A percentile compares a stretch with the other conserved stretches of the same genome.
Evolutionary conservation across 2,797 vertebrate genomes (phyloP).

Genomic region (Lagodon rhomboides): DNA sequence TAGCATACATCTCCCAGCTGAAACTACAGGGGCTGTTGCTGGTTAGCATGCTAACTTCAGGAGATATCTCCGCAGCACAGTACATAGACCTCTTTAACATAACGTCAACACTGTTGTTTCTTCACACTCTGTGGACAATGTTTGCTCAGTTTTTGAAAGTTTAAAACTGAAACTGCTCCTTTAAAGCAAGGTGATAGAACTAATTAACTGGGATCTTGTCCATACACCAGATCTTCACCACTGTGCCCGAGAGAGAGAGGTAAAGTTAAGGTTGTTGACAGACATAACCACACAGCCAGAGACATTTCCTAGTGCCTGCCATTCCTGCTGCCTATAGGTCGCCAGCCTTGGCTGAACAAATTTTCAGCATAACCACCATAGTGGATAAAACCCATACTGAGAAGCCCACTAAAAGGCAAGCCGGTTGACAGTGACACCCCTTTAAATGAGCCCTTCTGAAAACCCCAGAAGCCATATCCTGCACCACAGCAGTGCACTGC

Average conservation of each 20-base stretch:
- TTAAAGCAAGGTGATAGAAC: no score
- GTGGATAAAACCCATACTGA: conserved; percentile 75
- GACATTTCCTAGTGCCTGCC: conserved; percentile 57
- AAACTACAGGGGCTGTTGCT: no score
- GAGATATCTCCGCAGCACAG: no score
- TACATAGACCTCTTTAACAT: no score
- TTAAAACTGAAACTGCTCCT: no score
- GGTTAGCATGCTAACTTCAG: no score
- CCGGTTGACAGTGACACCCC: conserved; percentile 83
- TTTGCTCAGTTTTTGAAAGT: no score
- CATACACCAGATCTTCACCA: background rate
- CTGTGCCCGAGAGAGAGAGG: conserved; percentile 5
- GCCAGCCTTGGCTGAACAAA: conserved; percentile 77
- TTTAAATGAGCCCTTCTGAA: conserved; percentile 84
- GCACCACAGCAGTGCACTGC: conserved; percentile 77
- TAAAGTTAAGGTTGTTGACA: conserved; percentile 44
- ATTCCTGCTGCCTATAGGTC: conserved; percentile 57
- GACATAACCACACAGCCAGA: conserved; percentile 54
- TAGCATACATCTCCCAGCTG: no score
- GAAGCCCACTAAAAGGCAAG: conserved; percentile 77
- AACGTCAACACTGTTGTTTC: no score
- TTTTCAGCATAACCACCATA: conserved; percentile 78
- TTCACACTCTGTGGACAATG: no score
- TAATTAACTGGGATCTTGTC: background rate
- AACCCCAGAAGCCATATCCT: conserved; percentile 87